A percentile compares a stretch with the other conserved stretches of the same genome.
Conservation (phyloP, 1,140 invertebrate genomes). For the Lordiphosa stackelbergi region DNA sequence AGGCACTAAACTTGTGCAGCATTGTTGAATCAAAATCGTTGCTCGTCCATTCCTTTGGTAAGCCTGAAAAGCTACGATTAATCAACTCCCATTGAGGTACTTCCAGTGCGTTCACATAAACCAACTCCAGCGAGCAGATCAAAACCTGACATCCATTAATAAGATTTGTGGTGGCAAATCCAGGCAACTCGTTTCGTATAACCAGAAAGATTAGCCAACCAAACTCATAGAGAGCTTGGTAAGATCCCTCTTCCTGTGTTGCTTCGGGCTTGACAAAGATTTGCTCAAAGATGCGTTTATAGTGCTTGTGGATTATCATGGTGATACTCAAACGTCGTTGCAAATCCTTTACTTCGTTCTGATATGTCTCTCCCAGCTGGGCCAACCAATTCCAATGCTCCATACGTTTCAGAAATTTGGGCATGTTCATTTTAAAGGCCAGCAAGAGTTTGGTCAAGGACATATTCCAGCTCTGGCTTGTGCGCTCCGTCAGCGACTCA, state of each 20-base stretch:
- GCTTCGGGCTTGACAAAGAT: constrained; percentile 83
- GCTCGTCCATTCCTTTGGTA: constrained; percentile 85
- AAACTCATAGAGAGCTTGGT: constrained; percentile 87
- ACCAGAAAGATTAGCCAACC: constrained; percentile 95
- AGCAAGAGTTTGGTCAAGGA: constrained; percentile 82
- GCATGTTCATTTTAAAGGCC: constrained; percentile 91
- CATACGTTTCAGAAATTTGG: constrained; percentile 96
- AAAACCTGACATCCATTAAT: constrained; percentile 96
- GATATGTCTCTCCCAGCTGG: constrained; percentile 88
- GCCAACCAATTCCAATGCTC: constrained; percentile 97
- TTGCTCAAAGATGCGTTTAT: constrained; percentile 90
- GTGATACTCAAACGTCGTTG: constrained; percentile 96
- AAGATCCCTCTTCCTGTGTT: neutral
- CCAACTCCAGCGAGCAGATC: constrained; percentile 91
- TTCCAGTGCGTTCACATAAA: constrained; percentile 90
- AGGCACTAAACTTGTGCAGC: constrained; percentile 86
- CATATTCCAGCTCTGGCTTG: constrained; percentile 44
- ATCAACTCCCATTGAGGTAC: constrained; percentile 87
- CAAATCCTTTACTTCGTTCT: constrained; percentile 89
- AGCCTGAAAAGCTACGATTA: constrained; percentile 87
- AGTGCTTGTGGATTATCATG: constrained; percentile 94
- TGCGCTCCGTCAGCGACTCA: neutral
- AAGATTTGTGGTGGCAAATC: constrained; percentile 88
- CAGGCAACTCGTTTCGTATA: constrained; percentile 89
- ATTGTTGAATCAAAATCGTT: constrained; percentile 82